Percentiles rank a stretch among this genome's conserved stretches.
Evolutionary conservation across 2,113 vertebrate genomes (phyloP).

Genomic region (Phaetusa simplex): DNA sequence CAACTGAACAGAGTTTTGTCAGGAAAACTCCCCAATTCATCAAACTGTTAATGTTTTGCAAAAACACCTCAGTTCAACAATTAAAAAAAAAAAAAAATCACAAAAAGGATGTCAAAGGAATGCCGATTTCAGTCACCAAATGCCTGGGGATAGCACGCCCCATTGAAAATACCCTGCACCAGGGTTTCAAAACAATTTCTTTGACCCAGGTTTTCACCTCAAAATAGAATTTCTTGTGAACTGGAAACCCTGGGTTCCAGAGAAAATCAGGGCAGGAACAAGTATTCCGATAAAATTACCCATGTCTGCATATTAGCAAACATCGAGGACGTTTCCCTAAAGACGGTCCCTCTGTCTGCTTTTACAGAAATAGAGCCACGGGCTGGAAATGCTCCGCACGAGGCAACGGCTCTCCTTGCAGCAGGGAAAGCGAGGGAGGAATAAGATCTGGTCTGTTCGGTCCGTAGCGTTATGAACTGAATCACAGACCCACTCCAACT

Average conservation of each 20-base stretch:
- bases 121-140: neutral
- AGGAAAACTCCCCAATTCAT: constrained; percentile 43
- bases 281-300: neutral
- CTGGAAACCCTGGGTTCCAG: neutral
- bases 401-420: neutral
- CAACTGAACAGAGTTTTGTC: constrained; percentile 5
- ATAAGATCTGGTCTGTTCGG: neutral
- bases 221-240: neutral
- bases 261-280: neutral
- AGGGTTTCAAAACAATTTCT: neutral
- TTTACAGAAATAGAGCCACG: neutral
- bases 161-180: neutral
- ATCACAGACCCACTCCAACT: neutral
- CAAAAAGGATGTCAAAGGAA: neutral
- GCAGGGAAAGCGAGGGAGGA: neutral
- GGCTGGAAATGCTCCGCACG: rapidly evolving
- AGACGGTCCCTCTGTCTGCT: neutral
- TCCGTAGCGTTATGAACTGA: neutral
- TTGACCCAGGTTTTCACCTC: neutral
- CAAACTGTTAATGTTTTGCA: neutral
- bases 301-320: neutral
- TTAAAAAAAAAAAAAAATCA: neutral
- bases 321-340: neutral
- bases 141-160: neutral
- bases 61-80: neutral